A percentile compares a stretch with the other conserved stretches of the same genome.
phyloP scores from a whole-genome alignment of 92 coral and sea anemone species.

The Anthopleura xanthogrammica region DNA sequence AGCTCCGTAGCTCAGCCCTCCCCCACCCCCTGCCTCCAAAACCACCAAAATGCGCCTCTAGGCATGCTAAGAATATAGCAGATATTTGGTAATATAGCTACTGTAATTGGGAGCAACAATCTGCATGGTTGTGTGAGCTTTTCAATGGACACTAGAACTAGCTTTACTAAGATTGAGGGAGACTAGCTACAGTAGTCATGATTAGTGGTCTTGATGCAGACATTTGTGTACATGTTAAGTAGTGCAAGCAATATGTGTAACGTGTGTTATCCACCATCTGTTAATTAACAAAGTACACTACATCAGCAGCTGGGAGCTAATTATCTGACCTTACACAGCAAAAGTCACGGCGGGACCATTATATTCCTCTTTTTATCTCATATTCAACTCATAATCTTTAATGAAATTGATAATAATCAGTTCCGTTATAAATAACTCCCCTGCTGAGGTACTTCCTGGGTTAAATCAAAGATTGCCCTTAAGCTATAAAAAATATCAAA shows the following conservation, averaged over 20 bases:
- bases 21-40: too few relatives aligned
- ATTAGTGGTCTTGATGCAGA: too few relatives aligned
- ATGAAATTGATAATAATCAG: not conserved
- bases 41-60: too few relatives aligned
- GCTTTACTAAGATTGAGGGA: too few relatives aligned
- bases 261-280: not conserved
- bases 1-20: too few relatives aligned
- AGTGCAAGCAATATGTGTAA: not conserved
- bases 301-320: not conserved
- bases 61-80: too few relatives aligned
- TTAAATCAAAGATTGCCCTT: not conserved
- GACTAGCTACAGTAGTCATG: too few relatives aligned
- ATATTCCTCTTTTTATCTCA: not conserved
- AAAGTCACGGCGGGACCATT: not conserved
- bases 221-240: too few relatives aligned
- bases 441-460: constrained; percentile 7
- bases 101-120: too few relatives aligned
- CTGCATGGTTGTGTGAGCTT: too few relatives aligned
- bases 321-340: not conserved
- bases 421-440: not conserved
- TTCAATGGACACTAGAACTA: too few relatives aligned
- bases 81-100: too few relatives aligned
- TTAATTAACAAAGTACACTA: not conserved
- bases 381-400: not conserved
- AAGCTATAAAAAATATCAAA: not conserved